Base-by-base conservation (phyloP, 2,797 vertebrate genomes). In the Cichlasoma orientale region DNA sequence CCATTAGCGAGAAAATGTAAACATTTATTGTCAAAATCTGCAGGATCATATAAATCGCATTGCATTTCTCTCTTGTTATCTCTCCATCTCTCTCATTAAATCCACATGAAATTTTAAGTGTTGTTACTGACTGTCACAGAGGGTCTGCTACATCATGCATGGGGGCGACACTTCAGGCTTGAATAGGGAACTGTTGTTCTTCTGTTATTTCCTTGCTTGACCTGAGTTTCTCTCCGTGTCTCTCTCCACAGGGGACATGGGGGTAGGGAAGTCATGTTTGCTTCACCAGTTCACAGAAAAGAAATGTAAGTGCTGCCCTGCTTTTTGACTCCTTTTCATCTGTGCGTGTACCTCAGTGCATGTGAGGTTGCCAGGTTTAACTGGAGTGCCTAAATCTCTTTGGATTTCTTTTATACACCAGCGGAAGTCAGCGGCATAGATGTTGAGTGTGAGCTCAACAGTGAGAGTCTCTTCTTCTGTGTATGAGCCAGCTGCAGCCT, bases 231-330 rank as follows among this genome's bases (percentile, higher is more conserved):
- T 85, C 72, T 79, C 56, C 52, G 0, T 31, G 11, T 38, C 56
- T 78, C 18, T 82, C 77, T 88, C 55, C 61, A 74, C 93, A 99
- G 98, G 98, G 84, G 98, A 99, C 93, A 99, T 99, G 98, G 98
- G 98, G 86, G 98, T 99, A 91, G 98, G 98, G 86, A 99, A 99
- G 94, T 99, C 98, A 89, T 99, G 98, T 95, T 97, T 99, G 95
- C 98, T 99, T 94, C 98, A 99, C 91, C 98, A 99, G 38, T 99
- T 99, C 93, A 99, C 98, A 95, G 98, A 99, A 97, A 99, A 99
- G 96, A 99, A 99, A 96, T 99, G 98, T 99, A 97, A 99, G 97
- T 98, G 93, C 85, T 52, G 52, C 82, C 82, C 31, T 72, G 55
- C 83, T 79, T 52, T 75, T n/a, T 44, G 21, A 61, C 59, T 74